Evolutionary conservation across 2,888 invertebrate species (phyloP).

Genomic region (Fragum whitleyi): DNA sequence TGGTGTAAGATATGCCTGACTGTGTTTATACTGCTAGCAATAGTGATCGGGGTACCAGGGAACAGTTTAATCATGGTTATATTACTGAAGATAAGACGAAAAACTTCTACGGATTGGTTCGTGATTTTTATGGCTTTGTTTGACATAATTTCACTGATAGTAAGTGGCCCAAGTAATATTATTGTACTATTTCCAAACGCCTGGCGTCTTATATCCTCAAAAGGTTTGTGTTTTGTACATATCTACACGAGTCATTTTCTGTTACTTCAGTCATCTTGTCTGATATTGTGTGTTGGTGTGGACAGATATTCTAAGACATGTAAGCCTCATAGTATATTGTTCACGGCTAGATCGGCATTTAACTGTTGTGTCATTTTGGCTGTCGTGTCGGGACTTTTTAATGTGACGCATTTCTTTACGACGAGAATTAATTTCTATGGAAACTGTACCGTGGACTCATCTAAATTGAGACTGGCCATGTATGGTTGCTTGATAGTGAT

Average conservation of each 20-base stretch:
- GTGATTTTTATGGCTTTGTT: not conserved
- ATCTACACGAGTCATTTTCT: not conserved
- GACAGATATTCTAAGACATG: slow-evolving; percentile 1
- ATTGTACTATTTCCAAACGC: not conserved
- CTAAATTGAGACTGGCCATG: not conserved
- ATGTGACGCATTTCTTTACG: not conserved
- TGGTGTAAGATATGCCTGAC: not conserved
- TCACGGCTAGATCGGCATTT: not conserved
- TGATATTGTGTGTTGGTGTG: not conserved
- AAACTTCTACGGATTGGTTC: slow-evolving; percentile 9
- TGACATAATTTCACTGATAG: not conserved
- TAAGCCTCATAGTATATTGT: not conserved
- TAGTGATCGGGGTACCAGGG: not conserved
- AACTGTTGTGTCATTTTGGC: not conserved
- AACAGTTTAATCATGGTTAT: not conserved
- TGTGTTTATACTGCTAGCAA: not conserved
- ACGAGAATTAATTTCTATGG: not conserved
- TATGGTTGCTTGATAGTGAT: not conserved
- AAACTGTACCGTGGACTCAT: not conserved
- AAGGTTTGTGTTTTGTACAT: not conserved
- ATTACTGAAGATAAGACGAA: slow-evolving; percentile 5
- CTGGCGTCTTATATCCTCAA: not conserved
- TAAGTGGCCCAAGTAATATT: not conserved
- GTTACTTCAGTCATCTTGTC: not conserved
- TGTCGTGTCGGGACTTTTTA: not conserved